Evolutionary conservation across 2,113 vertebrate genomes (phyloP).

Genomic region (Condylura cristata): DNA sequence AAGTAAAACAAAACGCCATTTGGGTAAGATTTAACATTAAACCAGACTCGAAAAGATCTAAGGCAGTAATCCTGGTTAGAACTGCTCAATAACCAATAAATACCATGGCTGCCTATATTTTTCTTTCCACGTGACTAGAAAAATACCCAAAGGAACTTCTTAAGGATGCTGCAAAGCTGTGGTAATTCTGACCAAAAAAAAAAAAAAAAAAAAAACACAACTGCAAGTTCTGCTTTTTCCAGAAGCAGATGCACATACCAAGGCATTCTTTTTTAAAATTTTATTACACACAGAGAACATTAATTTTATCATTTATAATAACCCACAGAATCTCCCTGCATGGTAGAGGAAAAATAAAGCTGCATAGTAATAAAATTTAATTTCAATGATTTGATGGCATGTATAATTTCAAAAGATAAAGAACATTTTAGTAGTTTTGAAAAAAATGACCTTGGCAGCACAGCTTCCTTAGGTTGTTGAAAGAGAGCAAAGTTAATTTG

Average conservation of each 20-base stretch:
- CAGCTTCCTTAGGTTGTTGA: conserved; percentile 6
- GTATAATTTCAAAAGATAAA: conserved; percentile 20
- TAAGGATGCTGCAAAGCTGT: background rate
- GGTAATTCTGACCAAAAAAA: conserved; percentile 7
- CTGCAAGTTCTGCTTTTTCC: background rate
- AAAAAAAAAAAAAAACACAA: background rate
- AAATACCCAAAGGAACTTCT: background rate
- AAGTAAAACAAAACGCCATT: conserved; percentile 26
- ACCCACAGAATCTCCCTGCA: conserved; percentile 22
- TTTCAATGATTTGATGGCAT: background rate
- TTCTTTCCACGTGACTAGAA: background rate
- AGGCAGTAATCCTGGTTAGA: background rate
- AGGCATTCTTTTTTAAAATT: conserved; percentile 39
- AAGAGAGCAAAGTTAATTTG: conserved; percentile 26
- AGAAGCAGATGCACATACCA: background rate
- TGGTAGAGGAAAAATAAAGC: background rate
- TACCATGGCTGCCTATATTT: background rate
- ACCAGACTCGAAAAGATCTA: background rate
- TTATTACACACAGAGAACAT: conserved; percentile 41
- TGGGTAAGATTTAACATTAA: conserved; percentile 6
- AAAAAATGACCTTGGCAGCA: background rate
- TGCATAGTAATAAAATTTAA: conserved; percentile 16
- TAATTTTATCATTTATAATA: conserved; percentile 44
- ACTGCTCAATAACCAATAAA: background rate
- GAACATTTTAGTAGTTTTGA: background rate